Conservation (phyloP, 2,888 invertebrate species). For the Sarcophaga carnaria region DNA sequence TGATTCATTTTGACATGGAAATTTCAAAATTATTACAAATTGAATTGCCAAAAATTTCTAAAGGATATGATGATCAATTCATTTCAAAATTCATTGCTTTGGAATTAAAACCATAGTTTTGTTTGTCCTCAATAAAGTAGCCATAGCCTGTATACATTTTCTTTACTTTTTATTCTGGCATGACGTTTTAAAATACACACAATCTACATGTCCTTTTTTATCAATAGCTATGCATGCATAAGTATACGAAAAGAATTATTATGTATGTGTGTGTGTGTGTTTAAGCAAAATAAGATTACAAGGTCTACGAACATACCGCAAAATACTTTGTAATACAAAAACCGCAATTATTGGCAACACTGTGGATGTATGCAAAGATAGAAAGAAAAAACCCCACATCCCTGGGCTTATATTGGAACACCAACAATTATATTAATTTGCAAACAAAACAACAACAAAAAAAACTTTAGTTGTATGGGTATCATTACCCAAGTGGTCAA, state of each 20-base stretch:
- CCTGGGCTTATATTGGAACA: background rate
- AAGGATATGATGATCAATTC: no score
- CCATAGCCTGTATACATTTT: no score
- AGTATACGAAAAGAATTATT: background rate
- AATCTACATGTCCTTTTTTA: background rate
- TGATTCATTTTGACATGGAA: no score
- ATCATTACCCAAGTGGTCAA: background rate
- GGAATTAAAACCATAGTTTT: no score
- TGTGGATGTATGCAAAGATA: constrained; percentile 24
- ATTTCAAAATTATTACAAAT: no score
- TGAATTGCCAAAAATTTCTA: no score
- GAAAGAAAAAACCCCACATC: background rate
- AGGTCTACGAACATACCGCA: constrained; percentile 39
- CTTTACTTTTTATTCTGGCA: no score
- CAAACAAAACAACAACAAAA: constrained; percentile 16
- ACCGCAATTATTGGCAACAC: constrained; percentile 74
- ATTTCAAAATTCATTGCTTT: no score
- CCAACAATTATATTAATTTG: constrained; percentile 31
- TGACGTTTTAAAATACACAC: no score
- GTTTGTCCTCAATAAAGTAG: no score
- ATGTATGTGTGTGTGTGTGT: background rate
- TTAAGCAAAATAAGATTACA: constrained; percentile 11
- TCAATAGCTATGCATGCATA: background rate
- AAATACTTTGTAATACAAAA: constrained; percentile 32
- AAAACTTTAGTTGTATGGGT: background rate